These are phyloP conservation scores for Luperina nickerlii DNA, from an alignment of 2,888 invertebrate genomes.

Conservation along the genomic window DNA sequence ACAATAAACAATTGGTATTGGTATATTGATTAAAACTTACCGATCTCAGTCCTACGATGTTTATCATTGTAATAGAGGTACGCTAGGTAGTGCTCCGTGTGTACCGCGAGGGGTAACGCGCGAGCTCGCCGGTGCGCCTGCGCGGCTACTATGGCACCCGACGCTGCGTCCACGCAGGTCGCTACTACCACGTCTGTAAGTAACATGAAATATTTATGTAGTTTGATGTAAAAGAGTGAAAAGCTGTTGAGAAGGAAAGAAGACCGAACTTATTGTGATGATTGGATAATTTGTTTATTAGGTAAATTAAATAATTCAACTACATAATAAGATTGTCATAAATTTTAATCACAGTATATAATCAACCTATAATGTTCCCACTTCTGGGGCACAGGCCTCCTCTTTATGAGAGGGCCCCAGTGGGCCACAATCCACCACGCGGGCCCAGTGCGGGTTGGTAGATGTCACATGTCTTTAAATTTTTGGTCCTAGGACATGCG, in stretches of 20 bases:
- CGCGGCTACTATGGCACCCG: constrained; percentile 96
- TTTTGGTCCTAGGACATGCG: too few relatives aligned
- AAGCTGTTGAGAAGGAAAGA: background rate
- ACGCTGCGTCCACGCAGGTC: constrained; percentile 97
- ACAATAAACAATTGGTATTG: background rate
- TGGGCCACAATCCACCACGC: background rate
- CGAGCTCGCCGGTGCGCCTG: constrained; percentile 95
- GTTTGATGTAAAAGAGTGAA: background rate
- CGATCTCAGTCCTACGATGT: constrained; percentile 96
- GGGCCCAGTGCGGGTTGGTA: background rate
- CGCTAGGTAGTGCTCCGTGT: constrained; percentile 99
- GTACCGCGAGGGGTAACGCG: constrained; percentile 95
- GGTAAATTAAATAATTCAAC: background rate
- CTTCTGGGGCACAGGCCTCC: too few relatives aligned
- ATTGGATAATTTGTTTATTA: background rate
- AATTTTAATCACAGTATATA: background rate
- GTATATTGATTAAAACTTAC: constrained; percentile 73
- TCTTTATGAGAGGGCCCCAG: background rate
- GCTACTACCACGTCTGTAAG: constrained; percentile 94
- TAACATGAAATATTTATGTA: background rate
- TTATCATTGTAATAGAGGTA: constrained; percentile 98
- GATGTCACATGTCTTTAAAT: too few relatives aligned
- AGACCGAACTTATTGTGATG: background rate
- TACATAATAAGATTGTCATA: background rate
- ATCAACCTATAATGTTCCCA: too few relatives aligned